phyloP scores from a whole-genome alignment of 2,113 vertebrate genomes.

The Platysternon megacephalum region DNA sequence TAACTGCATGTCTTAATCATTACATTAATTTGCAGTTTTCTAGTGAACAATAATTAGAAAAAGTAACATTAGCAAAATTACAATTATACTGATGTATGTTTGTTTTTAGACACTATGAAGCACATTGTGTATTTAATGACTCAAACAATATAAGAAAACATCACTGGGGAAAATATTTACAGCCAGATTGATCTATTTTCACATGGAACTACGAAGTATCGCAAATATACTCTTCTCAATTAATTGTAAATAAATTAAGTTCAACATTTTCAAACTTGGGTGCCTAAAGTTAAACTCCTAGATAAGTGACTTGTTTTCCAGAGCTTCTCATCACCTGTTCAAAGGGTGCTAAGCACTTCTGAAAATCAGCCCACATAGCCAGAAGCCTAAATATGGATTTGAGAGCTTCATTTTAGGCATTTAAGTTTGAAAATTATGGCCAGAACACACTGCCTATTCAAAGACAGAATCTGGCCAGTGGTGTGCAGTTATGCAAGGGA shows the following conservation, averaged over 20 bases:
- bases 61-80: conserved; percentile 13
- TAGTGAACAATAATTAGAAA: conserved; percentile 46
- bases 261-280: not conserved
- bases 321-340: not conserved
- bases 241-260: not conserved
- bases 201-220: conserved; percentile 12
- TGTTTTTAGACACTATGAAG: conserved; percentile 33
- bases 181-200: conserved; percentile 28
- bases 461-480: not conserved
- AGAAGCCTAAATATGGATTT: not conserved
- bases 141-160: conserved; percentile 33
- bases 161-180: conserved; percentile 24
- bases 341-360: not conserved
- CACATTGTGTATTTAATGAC: conserved; percentile 43
- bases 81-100: conserved; percentile 30
- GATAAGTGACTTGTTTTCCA: not conserved
- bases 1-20: not conserved
- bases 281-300: not conserved
- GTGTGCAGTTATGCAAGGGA: accelerated
- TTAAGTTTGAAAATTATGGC: not conserved
- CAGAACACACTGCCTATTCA: not conserved
- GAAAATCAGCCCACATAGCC: not conserved
- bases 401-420: accelerated
- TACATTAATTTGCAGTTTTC: conserved; percentile 17
- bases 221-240: not conserved